Evolutionary conservation across 2,113 vertebrate species (phyloP).

Genomic region (Gracilinanus agilis): DNA sequence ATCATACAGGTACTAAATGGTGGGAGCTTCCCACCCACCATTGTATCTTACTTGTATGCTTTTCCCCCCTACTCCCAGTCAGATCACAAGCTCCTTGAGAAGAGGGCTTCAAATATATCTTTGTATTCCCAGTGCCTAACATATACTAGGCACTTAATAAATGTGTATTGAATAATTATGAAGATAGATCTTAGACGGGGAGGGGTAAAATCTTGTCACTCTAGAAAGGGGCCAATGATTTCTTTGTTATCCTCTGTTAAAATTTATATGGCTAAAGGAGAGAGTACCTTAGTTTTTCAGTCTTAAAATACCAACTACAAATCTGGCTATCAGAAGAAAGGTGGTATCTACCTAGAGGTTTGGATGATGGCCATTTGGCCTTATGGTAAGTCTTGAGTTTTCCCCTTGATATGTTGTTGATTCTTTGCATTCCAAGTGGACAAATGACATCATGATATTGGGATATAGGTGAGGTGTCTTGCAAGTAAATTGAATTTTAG

Average conservation of each 20-base stretch:
- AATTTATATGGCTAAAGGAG: constrained; percentile 10
- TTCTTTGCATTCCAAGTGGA: no score
- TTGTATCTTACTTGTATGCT: not conserved
- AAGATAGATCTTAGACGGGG: not conserved
- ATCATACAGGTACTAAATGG: not conserved
- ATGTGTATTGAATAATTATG: not conserved
- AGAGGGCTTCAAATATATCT: not conserved
- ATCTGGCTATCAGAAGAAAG: not conserved
- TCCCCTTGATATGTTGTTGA: not conserved
- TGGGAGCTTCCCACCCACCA: not conserved
- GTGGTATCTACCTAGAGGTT: not conserved
- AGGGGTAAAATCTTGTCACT: not conserved
- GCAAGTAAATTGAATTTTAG: no score
- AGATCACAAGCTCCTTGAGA: not conserved
- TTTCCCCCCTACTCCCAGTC: not conserved
- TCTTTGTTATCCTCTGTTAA: constrained; percentile 21
- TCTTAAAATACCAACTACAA: not conserved
- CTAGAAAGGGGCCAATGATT: not conserved
- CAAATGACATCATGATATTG: no score
- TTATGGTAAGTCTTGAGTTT: not conserved
- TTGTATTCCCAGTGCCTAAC: not conserved
- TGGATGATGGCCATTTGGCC: not conserved
- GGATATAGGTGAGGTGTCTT: no score
- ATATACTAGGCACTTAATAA: not conserved
- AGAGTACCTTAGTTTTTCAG: not conserved